Base-by-base conservation (phyloP, 2,113 vertebrate genomes). In the Xyrauchen texanus region DNA sequence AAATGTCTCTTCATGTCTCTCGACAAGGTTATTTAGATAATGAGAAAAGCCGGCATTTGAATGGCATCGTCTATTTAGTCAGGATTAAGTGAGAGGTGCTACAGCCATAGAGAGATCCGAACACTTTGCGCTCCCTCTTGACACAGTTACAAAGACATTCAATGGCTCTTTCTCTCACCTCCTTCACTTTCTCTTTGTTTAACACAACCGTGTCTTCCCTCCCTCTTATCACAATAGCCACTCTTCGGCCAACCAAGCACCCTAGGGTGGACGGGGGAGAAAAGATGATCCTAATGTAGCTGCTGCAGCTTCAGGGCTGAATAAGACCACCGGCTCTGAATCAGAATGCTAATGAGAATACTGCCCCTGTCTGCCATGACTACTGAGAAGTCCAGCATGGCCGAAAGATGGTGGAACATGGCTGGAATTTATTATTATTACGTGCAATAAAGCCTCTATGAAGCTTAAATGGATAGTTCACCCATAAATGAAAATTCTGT, bases 281-380 rank as follows among this genome's bases (percentile, higher is more conserved):
- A 90, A 87, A 87, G 86, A 89, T 84, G 86, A 88, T 90, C 83
- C 86, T 84, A 88, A 90, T 88, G 87, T 88, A 86, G 89, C 87
- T 80, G 87, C 84, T 85, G 78, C 80, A 71, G 83, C 83, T 75
- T 83, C 82, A 34, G 81, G 80, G 85, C 77, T 88, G 83, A 91
- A 90, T 79, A 70, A 87, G 83, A 86, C 85, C 81, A 87, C 85
- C 86, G 86, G 85, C 84, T 86, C 53, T 88, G 80, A 75, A 85
- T 86, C 83, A 83, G 83, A 87, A 88, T 90, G 88, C 85, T 87
- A 87, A 91, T 87, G 81, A 87, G 85, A 79, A 34, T 60, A 82
- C 69, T 74, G 84, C 65, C 67, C 78, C 79, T 4, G 68, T 83
- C 21, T 81, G 84, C 83, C 84, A 86, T 21, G 76, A 76, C 67